Evolutionary conservation across 92 coral and sea anemone species (phyloP).

Genomic region (Epizoanthus illoricatus): DNA sequence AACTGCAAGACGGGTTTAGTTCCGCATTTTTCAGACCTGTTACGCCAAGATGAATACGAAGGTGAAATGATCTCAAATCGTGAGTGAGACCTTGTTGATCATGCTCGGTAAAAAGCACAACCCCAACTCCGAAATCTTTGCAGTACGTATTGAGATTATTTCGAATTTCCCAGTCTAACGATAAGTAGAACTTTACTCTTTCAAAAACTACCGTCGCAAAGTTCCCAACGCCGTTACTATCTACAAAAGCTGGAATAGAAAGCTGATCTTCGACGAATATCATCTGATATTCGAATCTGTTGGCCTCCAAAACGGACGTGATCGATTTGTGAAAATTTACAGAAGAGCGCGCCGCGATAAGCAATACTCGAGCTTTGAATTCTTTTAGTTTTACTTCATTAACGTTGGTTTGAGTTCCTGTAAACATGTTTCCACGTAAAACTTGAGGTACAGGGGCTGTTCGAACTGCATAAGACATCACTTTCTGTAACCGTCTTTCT

Average conservation of each 20-base stretch:
- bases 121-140: slow-evolving; percentile 70
- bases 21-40: slow-evolving; percentile 64
- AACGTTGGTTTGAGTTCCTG: not conserved
- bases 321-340: slow-evolving; percentile 64
- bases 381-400: not conserved
- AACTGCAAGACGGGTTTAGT: slow-evolving; percentile 68
- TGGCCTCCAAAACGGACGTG: slow-evolving; percentile 74
- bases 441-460: not conserved
- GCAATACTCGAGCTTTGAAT: slow-evolving; percentile 53
- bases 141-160: slow-evolving; percentile 66
- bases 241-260: slow-evolving; percentile 63
- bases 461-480: slow-evolving; percentile 25
- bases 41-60: slow-evolving; percentile 55
- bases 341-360: slow-evolving; percentile 58
- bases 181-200: slow-evolving; percentile 71
- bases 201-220: slow-evolving; percentile 77
- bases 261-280: slow-evolving; percentile 58
- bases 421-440: slow-evolving; percentile 4
- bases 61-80: slow-evolving; percentile 43
- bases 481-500: slow-evolving; percentile 57
- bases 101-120: slow-evolving; percentile 73
- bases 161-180: slow-evolving; percentile 50
- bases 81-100: slow-evolving; percentile 45
- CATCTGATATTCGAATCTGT: slow-evolving; percentile 66
- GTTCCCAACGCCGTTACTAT: slow-evolving; percentile 52